A percentile compares a stretch with the other conserved stretches of the same genome.
These are phyloP conservation scores for Pocillopora meandrina DNA, from an alignment of 92 coral and sea anemone genomes.

Conservation along the genomic window DNA sequence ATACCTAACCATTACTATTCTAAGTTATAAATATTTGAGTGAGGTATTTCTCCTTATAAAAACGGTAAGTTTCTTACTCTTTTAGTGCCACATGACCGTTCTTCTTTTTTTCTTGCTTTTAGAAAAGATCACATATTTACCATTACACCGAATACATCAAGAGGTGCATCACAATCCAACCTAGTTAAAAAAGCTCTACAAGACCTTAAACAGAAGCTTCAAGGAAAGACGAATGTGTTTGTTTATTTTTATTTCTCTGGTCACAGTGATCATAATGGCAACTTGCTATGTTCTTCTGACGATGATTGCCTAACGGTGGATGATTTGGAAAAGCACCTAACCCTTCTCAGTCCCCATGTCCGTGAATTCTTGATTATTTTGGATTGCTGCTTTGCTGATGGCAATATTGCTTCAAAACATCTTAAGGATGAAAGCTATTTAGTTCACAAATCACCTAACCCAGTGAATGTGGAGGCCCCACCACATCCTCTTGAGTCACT, in stretches of 20 bases:
- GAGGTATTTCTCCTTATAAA: too few relatives aligned
- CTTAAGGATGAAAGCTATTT: constrained; percentile 3
- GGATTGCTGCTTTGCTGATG: constrained; percentile 45
- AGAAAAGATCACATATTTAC: constrained; percentile 30
- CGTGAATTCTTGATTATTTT: constrained; percentile 26
- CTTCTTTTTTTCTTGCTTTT: background rate
- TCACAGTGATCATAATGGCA: constrained; percentile 29
- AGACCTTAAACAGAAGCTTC: background rate
- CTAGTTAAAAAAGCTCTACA: background rate
- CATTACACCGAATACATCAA: constrained; percentile 1
- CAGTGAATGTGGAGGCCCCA: background rate
- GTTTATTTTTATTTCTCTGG: constrained; percentile 44
- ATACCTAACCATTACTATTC: too few relatives aligned
- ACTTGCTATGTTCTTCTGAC: constrained; percentile 36
- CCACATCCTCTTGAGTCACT: constrained; percentile 9
- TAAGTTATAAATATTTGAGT: too few relatives aligned
- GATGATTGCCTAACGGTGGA: constrained; percentile 11
- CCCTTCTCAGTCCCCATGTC: background rate
- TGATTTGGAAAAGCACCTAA: constrained; percentile 5
- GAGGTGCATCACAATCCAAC: background rate
- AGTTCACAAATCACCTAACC: background rate
- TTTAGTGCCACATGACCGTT: background rate
- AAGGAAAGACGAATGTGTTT: constrained; percentile 27
- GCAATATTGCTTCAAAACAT: constrained; percentile 19
- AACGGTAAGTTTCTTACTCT: background rate